phyloP scores from a whole-genome alignment of 2,113 vertebrate species.

The Clinocottus analis region DNA sequence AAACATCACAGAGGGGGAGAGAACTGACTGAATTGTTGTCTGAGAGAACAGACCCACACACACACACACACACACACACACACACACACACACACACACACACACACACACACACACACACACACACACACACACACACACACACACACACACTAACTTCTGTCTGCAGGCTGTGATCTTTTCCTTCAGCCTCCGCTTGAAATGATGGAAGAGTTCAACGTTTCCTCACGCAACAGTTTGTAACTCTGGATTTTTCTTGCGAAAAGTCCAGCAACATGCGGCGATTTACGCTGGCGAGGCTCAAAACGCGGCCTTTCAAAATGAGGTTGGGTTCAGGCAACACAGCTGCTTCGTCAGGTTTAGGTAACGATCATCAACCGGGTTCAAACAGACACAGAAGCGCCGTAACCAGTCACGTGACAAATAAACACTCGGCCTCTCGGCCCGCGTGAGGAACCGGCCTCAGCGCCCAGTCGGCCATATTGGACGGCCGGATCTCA shows the following conservation, averaged over 20 bases:
- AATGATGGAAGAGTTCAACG: not conserved
- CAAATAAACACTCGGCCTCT: no score
- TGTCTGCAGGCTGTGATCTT: not conserved
- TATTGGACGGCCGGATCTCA: not conserved
- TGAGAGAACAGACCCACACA: not conserved
- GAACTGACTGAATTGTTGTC: not conserved
- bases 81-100: not conserved
- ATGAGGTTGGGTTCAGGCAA: no score
- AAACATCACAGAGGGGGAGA: not conserved
- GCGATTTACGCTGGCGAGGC: no score
- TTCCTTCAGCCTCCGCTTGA: not conserved
- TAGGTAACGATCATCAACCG: no score
- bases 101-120: not conserved
- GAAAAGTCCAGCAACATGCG: not conserved
- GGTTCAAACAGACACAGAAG: no score
- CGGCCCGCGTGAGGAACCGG: no score
- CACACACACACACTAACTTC: not conserved
- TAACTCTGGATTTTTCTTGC: not conserved
- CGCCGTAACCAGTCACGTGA: no score
- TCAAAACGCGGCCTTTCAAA: no score
- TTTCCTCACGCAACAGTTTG: not conserved
- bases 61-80: not conserved
- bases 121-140: not conserved
- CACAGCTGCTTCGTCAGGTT: no score
- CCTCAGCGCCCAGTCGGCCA: no score